Conservation (phyloP, 2,888 invertebrate species). For the Patella pellucida region DNA sequence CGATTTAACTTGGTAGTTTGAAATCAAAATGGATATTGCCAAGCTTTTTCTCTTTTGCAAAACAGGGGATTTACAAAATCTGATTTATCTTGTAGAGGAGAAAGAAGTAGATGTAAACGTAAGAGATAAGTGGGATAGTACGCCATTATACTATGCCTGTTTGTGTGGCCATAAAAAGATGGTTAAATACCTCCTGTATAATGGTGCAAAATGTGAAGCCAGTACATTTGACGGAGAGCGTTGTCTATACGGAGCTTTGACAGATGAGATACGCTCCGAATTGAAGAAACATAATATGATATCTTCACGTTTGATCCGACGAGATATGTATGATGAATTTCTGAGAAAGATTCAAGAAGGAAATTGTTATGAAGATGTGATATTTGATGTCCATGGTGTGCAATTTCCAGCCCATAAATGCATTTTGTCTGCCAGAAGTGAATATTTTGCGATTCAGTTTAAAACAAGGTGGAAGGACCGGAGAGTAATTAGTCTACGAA, state of each 20-base stretch:
- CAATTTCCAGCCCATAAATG: slow-evolving; percentile 71
- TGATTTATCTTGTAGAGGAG: slow-evolving; percentile 71
- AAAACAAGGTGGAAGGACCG: slow-evolving; percentile 70
- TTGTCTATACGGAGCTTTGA: slow-evolving; percentile 74
- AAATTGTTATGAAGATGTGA: slow-evolving; percentile 69
- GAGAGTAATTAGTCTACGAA: slow-evolving; percentile 62
- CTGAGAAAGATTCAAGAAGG: slow-evolving; percentile 69
- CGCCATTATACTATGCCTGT: slow-evolving; percentile 75
- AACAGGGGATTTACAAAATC: slow-evolving; percentile 58
- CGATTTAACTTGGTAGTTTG: no score
- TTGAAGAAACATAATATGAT: slow-evolving; percentile 72
- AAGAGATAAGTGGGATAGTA: slow-evolving; percentile 74
- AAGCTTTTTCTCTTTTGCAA: slow-evolving; percentile 62
- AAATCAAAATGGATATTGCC: slow-evolving; percentile 49
- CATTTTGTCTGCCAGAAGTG: slow-evolving; percentile 71
- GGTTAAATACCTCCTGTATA: slow-evolving; percentile 72
- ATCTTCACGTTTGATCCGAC: slow-evolving; percentile 69
- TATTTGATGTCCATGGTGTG: slow-evolving; percentile 70
- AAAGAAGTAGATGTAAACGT: slow-evolving; percentile 73
- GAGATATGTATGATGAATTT: slow-evolving; percentile 73
- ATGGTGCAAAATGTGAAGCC: slow-evolving; percentile 74
- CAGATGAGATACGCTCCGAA: slow-evolving; percentile 71
- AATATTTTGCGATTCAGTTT: slow-evolving; percentile 71
- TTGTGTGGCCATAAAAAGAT: slow-evolving; percentile 74
- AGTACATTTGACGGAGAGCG: slow-evolving; percentile 75